Conservation (phyloP, 2,113 vertebrate species). For the Periophthalmodon schlosseri region DNA sequence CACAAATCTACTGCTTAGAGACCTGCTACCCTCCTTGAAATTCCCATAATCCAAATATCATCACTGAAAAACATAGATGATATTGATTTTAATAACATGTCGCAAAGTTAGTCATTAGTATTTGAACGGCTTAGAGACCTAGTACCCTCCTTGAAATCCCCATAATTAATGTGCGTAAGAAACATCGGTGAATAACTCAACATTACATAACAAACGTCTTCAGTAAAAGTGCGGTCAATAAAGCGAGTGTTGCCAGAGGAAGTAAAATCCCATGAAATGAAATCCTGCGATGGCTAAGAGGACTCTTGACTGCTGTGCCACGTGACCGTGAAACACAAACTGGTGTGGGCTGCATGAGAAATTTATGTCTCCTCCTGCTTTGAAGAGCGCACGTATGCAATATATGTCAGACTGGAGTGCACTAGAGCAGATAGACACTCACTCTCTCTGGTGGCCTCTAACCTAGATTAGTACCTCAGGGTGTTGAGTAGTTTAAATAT, state of each 20-base stretch:
- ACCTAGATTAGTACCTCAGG: slow-evolving; percentile 69
- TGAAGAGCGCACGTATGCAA: slow-evolving; percentile 49
- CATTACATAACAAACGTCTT: slow-evolving; percentile 8
- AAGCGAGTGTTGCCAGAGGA: slow-evolving; percentile 35
- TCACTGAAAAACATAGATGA: too few relatives aligned
- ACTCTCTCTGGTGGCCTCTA: slow-evolving; percentile 56
- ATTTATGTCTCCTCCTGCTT: slow-evolving; percentile 56
- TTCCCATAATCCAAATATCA: too few relatives aligned
- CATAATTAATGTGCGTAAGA: background rate
- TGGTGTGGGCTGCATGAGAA: slow-evolving; percentile 56
- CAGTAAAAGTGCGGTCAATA: slow-evolving; percentile 7
- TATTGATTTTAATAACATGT: too few relatives aligned
- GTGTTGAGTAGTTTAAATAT: slow-evolving; percentile 66
- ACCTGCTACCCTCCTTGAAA: too few relatives aligned
- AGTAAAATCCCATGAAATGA: slow-evolving; percentile 65
- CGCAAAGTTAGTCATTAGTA: too few relatives aligned
- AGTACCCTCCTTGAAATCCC: background rate
- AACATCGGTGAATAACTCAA: background rate
- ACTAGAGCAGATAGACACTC: background rate
- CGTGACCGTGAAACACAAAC: slow-evolving; percentile 57
- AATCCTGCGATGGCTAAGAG: slow-evolving; percentile 55
- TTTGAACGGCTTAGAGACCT: background rate
- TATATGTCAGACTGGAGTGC: slow-evolving; percentile 46
- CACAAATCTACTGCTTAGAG: too few relatives aligned
- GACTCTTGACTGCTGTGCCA: slow-evolving; percentile 36